Conservation (phyloP, 2,113 vertebrate species). For the Hippocampus zosterae region DNA sequence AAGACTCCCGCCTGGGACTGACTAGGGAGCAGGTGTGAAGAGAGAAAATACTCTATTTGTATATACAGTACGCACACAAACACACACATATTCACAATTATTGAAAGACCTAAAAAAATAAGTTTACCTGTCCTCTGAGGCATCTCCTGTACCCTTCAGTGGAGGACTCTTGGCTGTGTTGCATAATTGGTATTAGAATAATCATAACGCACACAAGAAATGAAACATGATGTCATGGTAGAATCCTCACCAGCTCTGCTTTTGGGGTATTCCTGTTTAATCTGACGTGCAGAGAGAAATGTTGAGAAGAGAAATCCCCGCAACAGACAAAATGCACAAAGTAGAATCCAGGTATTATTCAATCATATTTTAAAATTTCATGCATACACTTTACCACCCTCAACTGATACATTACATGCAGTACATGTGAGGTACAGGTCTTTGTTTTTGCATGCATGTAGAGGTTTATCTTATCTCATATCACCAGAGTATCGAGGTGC, state of each 20-base stretch:
- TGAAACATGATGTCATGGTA: background rate
- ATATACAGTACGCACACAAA: background rate
- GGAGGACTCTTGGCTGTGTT: slow-evolving; percentile 24
- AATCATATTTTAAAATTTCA: too few species aligned
- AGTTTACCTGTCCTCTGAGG: slow-evolving; percentile 53
- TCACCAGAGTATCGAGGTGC: too few species aligned
- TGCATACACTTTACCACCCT: too few species aligned
- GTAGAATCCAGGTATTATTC: too few species aligned
- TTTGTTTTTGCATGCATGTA: too few species aligned
- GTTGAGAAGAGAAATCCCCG: too few species aligned
- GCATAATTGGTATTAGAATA: background rate
- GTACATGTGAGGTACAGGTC: too few species aligned
- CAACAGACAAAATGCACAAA: too few species aligned
- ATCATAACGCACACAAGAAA: background rate
- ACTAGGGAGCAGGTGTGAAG: slow-evolving; percentile 33
- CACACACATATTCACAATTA: background rate
- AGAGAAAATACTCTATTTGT: background rate
- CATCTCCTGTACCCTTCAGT: slow-evolving; percentile 33
- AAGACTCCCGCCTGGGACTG: slow-evolving; percentile 64
- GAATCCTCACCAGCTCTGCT: slow-evolving; percentile 29
- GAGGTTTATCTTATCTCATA: too few species aligned
- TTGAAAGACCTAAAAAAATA: background rate
- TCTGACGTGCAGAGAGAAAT: slow-evolving; percentile 2
- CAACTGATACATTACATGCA: too few species aligned
- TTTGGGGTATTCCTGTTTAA: slow-evolving; percentile 15